Conservation (phyloP, 2,113 vertebrate species). For the Thomomys bottae region DNA sequence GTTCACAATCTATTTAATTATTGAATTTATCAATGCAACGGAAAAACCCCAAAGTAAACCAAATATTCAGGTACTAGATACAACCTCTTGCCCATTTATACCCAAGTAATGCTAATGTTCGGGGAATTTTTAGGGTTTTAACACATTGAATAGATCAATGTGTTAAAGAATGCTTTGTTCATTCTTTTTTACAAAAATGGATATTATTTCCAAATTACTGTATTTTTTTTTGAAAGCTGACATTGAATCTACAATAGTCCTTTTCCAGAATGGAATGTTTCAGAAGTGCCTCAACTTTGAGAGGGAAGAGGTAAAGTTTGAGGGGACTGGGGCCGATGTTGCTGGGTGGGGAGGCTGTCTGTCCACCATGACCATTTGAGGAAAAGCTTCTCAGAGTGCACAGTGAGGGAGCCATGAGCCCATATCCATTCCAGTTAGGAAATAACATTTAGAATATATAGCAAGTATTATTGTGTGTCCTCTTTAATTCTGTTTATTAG, state of each 20-base stretch:
- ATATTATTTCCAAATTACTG: background rate
- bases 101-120: background rate
- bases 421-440: background rate
- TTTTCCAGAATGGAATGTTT: constrained; percentile 52
- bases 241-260: constrained; percentile 30
- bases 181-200: constrained; percentile 28
- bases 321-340: background rate
- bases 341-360: background rate
- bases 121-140: constrained; percentile 10
- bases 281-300: constrained; percentile 50
- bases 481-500: constrained; percentile 52
- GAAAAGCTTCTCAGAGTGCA: background rate
- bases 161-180: background rate
- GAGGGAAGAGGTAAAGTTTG: background rate
- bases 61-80: constrained; percentile 10
- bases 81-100: constrained; percentile 31
- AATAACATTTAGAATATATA: constrained; percentile 56
- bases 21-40: background rate
- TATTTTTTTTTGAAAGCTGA: constrained; percentile 34
- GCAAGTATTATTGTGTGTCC: constrained; percentile 8
- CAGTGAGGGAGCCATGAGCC: constrained; percentile 21
- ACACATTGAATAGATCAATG: background rate
- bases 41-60: background rate
- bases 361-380: background rate
- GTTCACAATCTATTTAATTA: constrained; percentile 1